Conservation (phyloP, 2,888 invertebrate species). For the Tenodera sinensis region DNA sequence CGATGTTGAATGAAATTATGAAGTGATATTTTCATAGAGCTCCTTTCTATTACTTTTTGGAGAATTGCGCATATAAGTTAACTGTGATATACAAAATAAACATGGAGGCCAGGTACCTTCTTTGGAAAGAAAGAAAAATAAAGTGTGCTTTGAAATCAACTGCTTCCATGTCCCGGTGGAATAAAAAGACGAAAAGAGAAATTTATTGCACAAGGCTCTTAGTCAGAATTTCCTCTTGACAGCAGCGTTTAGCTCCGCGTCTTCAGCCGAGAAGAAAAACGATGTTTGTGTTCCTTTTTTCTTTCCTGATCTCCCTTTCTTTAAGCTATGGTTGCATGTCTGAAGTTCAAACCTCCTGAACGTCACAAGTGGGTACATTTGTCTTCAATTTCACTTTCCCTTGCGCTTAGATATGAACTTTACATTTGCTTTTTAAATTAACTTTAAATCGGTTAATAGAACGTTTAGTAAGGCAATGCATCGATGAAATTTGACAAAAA, state of each 20-base stretch:
- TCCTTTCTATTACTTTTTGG: too few species aligned
- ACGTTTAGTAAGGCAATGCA: too few species aligned
- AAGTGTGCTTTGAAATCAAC: neutral
- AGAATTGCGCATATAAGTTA: too few species aligned
- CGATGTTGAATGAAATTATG: too few species aligned
- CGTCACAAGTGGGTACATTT: too few species aligned
- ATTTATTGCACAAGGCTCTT: neutral
- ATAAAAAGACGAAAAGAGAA: neutral
- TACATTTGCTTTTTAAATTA: too few species aligned
- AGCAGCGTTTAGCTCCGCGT: neutral
- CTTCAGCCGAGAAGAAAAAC: neutral
- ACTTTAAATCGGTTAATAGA: too few species aligned
- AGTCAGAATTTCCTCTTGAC: neutral
- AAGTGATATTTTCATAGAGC: too few species aligned
- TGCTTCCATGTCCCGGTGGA: neutral
- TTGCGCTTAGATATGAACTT: too few species aligned
- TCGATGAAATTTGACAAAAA: too few species aligned
- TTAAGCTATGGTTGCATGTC: neutral
- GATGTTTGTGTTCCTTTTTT: neutral
- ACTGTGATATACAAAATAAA: too few species aligned
- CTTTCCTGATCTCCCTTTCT: neutral
- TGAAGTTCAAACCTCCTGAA: neutral
- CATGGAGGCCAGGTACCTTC: neutral
- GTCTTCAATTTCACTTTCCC: too few species aligned
- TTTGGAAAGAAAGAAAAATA: neutral